Evolutionary conservation across 2,113 vertebrate species (phyloP), one percentile per base, ranked within the genome.

Genomic region (Pterocles burchelli): DNA sequence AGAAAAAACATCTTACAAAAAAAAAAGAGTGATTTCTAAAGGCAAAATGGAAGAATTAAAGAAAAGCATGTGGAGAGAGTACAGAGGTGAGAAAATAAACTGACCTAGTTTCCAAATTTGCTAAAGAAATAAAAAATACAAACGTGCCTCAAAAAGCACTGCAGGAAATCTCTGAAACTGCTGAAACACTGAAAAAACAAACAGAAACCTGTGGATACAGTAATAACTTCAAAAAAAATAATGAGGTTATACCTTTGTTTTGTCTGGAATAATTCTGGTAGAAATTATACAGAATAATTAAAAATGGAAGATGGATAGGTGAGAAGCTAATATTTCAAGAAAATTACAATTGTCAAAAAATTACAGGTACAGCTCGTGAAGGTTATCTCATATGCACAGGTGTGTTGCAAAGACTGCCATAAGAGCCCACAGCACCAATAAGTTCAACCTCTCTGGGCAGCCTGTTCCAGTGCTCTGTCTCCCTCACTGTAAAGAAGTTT

Each of bases 361-460:
- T 38, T 61, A n/a, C 13, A 59, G 38, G 29, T 29, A 38, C n/a
- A 62, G 22, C 9, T 63, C n/a, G 51, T 65, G 12, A 92, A 66
- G 43, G 31, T 58, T 33, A 18, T 20, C 58, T 58, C 0, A 0
- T 0, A 0, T 1, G 9, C 36, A 51, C 26, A 46, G 22, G 7
- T 72, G 6, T 16, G 11, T 38, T 75, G 34, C 43, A 63, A 67
- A 83, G 46, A 18, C 46, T 70, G 29, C 34, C 22, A 4, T 16
- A 26, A 45, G 14, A 91, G n/a, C 38, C 31, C 51, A 29, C 22
- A 87, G 68, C 52, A 51, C 33, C 17, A 34, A 29, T 38, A 33
- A 33, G 11, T 13, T 74, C n/a, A n/a, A n/a, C n/a, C n/a, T n/a
- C n/a, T n/a, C n/a, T n/a, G n/a, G n/a, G n/a, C n/a, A n/a, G n/a